Evolutionary conservation across 2,113 vertebrate genomes (phyloP).

Genomic region (Aegotheles bennettii): DNA sequence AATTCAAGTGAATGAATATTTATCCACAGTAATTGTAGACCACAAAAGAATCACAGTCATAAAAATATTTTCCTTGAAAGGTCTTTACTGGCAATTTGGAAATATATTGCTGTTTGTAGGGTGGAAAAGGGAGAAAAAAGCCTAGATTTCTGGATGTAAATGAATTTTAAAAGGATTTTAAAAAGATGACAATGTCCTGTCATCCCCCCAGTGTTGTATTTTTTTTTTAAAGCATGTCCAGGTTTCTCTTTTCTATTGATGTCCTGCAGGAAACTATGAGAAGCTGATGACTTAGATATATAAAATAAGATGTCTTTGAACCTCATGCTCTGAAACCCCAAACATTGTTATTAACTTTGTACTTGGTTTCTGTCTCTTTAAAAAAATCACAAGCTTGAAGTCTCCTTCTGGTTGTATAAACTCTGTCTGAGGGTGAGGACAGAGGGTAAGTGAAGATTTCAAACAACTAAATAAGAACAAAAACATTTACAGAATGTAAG

Average conservation of each 20-base stretch:
- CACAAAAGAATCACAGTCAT: not conserved
- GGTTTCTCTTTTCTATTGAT: not conserved
- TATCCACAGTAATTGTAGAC: not conserved
- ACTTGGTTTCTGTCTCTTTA: not conserved
- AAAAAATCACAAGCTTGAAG: not conserved
- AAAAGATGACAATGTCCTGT: not conserved
- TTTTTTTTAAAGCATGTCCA: not conserved
- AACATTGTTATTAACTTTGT: not conserved
- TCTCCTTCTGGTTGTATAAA: not conserved
- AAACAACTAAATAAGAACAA: not conserved
- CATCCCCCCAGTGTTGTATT: not conserved
- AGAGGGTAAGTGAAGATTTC: not conserved
- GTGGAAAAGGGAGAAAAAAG: not conserved
- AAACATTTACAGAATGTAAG: constrained; percentile 21
- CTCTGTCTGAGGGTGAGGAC: not conserved
- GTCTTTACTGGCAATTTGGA: not conserved
- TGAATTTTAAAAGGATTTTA: not conserved
- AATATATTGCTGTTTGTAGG: not conserved
- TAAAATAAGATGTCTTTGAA: not conserved
- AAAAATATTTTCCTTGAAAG: not conserved
- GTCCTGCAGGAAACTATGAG: not conserved
- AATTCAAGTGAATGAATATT: not conserved
- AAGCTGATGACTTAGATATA: not conserved
- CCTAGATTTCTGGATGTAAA: not conserved
- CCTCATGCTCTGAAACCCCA: not conserved